phyloP scores from a whole-genome alignment of 2,888 invertebrate species.

The Scaptomyza flava region DNA sequence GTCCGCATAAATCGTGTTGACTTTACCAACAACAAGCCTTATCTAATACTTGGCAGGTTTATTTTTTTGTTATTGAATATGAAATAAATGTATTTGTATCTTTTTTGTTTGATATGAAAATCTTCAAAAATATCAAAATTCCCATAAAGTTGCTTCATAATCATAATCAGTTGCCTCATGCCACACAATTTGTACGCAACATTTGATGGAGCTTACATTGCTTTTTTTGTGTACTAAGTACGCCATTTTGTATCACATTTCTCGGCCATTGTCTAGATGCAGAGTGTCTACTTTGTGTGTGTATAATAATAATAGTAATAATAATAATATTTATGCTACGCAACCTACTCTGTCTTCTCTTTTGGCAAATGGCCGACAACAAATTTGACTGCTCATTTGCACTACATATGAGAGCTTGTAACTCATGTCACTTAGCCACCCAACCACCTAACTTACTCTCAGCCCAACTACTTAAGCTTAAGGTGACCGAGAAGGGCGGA shows the following conservation, averaged over 20 bases:
- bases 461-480: background rate
- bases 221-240: background rate
- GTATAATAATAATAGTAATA: background rate
- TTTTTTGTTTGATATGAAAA: no score
- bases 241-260: constrained; percentile 13
- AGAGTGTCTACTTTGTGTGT: background rate
- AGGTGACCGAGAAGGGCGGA: background rate
- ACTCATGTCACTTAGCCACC: background rate
- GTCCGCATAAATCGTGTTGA: background rate
- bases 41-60: no score
- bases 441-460: background rate
- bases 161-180: background rate
- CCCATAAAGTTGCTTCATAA: background rate
- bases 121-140: no score
- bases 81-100: no score
- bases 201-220: constrained; percentile 3
- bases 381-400: constrained; percentile 52
- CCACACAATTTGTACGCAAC: background rate
- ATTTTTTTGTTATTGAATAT: no score
- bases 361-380: constrained; percentile 38
- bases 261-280: background rate
- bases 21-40: background rate
- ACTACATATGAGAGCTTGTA: constrained; percentile 28
- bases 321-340: constrained; percentile 17
- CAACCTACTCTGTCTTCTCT: constrained; percentile 11